Conservation (phyloP, 2,797 vertebrate genomes). For the Choloepus didactylus region DNA sequence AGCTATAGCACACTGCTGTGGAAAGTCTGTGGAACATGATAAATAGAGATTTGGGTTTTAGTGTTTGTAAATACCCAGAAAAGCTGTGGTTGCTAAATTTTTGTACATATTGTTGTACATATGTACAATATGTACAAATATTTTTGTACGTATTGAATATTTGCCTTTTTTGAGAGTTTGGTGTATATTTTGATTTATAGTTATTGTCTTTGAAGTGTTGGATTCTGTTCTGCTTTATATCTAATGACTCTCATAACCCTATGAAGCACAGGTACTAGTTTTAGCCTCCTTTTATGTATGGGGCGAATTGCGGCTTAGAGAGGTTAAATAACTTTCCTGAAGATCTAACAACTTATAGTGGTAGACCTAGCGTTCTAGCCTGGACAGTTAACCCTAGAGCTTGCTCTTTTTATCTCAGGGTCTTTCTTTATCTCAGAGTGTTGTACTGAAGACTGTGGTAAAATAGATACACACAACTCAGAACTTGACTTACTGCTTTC, state of each 20-base stretch:
- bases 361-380: not conserved
- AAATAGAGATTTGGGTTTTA: not conserved
- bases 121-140: no score
- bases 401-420: not conserved
- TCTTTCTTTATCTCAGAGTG: not conserved
- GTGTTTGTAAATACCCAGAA: slow-evolving; percentile 32
- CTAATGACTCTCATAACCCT: not conserved
- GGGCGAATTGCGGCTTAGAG: not conserved
- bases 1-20: not conserved
- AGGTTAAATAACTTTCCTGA: not conserved
- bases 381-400: not conserved
- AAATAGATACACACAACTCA: not conserved
- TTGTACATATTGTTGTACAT: not conserved
- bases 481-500: not conserved
- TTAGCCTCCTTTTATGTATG: not conserved
- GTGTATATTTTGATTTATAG: slow-evolving; percentile 2
- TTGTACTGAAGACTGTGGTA: not conserved
- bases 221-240: slow-evolving; percentile 26
- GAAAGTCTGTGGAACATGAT: not conserved
- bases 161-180: slow-evolving; percentile 6
- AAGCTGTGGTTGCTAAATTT: slow-evolving; percentile 16
- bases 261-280: not conserved
- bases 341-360: not conserved
- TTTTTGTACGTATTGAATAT: not conserved
- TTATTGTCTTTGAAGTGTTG: not conserved